Evolutionary conservation across 2,797 vertebrate genomes (phyloP).

Genomic region (Acrossocheilus fasciatus): DNA sequence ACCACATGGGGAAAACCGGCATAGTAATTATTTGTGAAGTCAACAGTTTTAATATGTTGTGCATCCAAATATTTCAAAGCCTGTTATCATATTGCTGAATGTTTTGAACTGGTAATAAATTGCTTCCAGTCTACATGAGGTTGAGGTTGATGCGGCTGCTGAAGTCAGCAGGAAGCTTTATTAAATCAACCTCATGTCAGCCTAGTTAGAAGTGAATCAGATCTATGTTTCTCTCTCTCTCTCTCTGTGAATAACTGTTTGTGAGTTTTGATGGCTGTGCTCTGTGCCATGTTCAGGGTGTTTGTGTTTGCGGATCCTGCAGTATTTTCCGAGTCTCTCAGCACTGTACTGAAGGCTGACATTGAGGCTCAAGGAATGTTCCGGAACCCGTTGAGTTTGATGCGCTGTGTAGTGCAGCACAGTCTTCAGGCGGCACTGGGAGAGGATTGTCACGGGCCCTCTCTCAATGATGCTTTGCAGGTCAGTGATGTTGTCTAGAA

Average conservation of each 20-base stretch:
- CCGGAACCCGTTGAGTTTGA: conserved; percentile 69
- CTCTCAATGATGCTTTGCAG: conserved; percentile 82
- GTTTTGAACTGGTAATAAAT: not conserved
- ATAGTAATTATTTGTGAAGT: not conserved
- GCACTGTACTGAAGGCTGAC: conserved; percentile 77
- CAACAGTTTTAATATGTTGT: not conserved
- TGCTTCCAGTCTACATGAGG: not conserved
- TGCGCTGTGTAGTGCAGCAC: conserved; percentile 81
- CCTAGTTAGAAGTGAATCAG: not conserved
- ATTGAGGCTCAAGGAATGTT: conserved; percentile 69
- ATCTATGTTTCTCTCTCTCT: not conserved
- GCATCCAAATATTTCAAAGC: not conserved
- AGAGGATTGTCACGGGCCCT: conserved; percentile 71
- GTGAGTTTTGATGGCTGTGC: not conserved
- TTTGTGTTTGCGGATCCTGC: conserved; percentile 91
- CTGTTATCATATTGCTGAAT: not conserved
- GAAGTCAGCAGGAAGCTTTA: not conserved
- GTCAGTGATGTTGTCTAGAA: conserved; percentile 70
- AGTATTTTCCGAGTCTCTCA: conserved; percentile 84
- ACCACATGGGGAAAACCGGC: not conserved
- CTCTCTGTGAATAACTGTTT: conserved; percentile 44
- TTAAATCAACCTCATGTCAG: not conserved
- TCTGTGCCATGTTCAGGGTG: conserved; percentile 75
- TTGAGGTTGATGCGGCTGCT: not conserved
- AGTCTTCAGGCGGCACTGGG: conserved; percentile 85